Base-by-base conservation (phyloP, 2,797 vertebrate genomes). In the Pyrrhura leucotis region DNA sequence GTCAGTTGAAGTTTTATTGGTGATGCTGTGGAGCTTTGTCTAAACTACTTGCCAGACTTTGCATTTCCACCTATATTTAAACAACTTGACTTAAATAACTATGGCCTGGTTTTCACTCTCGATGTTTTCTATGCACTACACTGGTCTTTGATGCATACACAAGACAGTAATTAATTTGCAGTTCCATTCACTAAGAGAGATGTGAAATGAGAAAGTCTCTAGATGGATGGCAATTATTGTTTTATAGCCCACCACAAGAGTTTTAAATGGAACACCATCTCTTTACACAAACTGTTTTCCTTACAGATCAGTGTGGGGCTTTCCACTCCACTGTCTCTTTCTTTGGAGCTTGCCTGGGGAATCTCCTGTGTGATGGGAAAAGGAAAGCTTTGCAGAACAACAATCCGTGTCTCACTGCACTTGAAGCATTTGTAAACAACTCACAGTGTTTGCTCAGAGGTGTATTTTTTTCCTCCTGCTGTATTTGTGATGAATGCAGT, bases 151-250 rank as follows among this genome's bases (percentile, higher is more conserved):
- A 95, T 94, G 90, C 93, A 83, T 93, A 40, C 85, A 88, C 53
- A 90, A 95, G 86, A 91, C 73, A 90, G 93, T 97, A 96, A 96
- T 96, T 96, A 96, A 96, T 96, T 85, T 93, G 75, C 81, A 89
- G 86, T 69, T 95, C 92, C 89, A 89, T 94, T 93, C 84, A 80
- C 53, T 62, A 19, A 59, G 89, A 91, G 88, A 93, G 86, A 93
- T 6, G 9, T n/a, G 72, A 48, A 21, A 85, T 85, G 90, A 94
- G 90, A 85, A 56, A 0, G 8, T 95, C 96, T 95, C 93, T 69
- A 88, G 95, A 91, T 73, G 80, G 94, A 88, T n/a, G 68, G 91
- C 95, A 96, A 94, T 96, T 95, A 95, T 83, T 44, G 80, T 51
- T 96, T 80, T 83, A 83, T 81, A 87, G 84, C 69, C 35, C 84